phyloP scores from a whole-genome alignment of 2,797 vertebrate species.

The Spinus olivaceus region DNA sequence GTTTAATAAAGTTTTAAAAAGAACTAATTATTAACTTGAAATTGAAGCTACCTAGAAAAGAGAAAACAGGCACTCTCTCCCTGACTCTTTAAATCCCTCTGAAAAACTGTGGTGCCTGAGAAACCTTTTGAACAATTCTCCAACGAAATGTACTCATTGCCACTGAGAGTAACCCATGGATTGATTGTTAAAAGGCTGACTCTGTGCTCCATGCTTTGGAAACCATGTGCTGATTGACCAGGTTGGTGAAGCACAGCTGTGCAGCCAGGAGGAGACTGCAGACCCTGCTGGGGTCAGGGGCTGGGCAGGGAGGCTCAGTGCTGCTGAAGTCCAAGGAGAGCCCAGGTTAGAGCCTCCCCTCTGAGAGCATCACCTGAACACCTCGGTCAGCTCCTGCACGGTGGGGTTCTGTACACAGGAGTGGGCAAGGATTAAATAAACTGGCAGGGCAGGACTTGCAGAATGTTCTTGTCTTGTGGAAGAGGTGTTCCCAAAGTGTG shows the following conservation, averaged over 20 bases:
- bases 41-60: background rate
- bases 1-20: background rate
- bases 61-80: background rate
- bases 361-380: background rate
- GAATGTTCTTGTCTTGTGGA: fast-evolving
- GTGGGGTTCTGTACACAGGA: background rate
- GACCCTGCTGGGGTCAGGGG: fast-evolving
- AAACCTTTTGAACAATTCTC: background rate
- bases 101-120: background rate
- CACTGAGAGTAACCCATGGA: background rate
- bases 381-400: background rate
- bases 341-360: fast-evolving
- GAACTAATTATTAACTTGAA: background rate
- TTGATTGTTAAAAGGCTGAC: background rate
- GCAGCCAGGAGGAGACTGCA: background rate
- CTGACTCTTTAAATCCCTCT: background rate
- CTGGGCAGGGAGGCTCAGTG: background rate
- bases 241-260: background rate
- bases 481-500: background rate
- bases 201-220: background rate
- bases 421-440: too few relatives aligned
- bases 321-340: background rate
- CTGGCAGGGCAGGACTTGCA: fast-evolving
- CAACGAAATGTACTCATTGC: background rate
- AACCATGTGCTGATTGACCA: background rate